phyloP scores from a whole-genome alignment of 2,888 invertebrate genomes.

The Hypercompe scribonia region DNA sequence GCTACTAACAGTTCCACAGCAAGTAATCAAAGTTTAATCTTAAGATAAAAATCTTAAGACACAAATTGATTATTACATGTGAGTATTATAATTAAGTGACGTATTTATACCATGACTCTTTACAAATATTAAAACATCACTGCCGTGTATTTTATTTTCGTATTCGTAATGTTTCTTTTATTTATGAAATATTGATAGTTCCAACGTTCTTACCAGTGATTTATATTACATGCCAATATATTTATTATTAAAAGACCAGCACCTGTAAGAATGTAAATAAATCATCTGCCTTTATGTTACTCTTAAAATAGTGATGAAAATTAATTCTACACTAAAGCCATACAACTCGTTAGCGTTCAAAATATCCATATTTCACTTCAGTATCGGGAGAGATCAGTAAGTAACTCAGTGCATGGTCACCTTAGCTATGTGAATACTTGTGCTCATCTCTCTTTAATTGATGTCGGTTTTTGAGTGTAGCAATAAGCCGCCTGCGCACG shows the following conservation, averaged over 20 bases:
- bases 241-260: background rate
- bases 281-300: constrained; percentile 1
- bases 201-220: background rate
- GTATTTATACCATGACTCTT: background rate
- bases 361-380: constrained; percentile 17
- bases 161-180: background rate
- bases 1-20: background rate
- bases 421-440: constrained; percentile 50
- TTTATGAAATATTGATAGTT: background rate
- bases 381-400: constrained; percentile 17
- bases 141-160: background rate
- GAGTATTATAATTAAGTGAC: background rate
- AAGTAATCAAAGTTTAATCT: background rate
- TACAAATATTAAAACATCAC: background rate
- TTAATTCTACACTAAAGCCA: constrained; percentile 15
- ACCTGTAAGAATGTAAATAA: constrained; percentile 9
- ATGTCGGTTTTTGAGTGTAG: constrained; percentile 81
- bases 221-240: constrained; percentile 6
- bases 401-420: constrained; percentile 33
- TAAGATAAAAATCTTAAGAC: background rate
- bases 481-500: constrained; percentile 73
- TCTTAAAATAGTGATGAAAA: constrained; percentile 15
- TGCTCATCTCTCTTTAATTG: constrained; percentile 78
- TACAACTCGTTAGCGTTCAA: constrained; percentile 20
- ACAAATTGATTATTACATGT: too few species aligned